Conservation (phyloP, 2,797 vertebrate species). For the Atherinosoma microstoma region DNA sequence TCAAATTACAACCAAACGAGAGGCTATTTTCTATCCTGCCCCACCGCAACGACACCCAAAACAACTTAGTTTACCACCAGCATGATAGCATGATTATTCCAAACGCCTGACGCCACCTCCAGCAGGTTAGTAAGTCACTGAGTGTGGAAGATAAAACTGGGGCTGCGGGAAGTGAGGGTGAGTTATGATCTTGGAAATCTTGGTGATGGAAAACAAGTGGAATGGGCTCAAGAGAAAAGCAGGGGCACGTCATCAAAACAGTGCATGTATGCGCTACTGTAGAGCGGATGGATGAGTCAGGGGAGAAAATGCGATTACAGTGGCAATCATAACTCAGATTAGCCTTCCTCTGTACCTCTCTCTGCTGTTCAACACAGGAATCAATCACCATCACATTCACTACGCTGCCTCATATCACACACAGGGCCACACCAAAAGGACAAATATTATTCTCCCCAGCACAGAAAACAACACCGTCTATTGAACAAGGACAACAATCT, state of each 20-base stretch:
- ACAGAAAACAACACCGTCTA: slow-evolving; percentile 73
- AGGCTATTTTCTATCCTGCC: slow-evolving; percentile 52
- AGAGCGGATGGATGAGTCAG: slow-evolving; percentile 65
- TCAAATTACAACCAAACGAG: slow-evolving; percentile 54
- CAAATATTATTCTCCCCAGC: slow-evolving; percentile 68
- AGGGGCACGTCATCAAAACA: slow-evolving; percentile 56
- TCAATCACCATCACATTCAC: slow-evolving; percentile 76
- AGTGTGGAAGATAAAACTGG: slow-evolving; percentile 41
- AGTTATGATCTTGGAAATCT: slow-evolving; percentile 48
- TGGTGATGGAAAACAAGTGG: slow-evolving; percentile 39
- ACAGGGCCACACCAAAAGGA: slow-evolving; percentile 54
- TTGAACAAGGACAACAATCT: slow-evolving; percentile 69
- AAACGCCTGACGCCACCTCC: slow-evolving; percentile 58
- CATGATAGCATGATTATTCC: slow-evolving; percentile 67
- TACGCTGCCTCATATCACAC: slow-evolving; percentile 46
- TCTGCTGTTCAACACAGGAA: slow-evolving; percentile 56
- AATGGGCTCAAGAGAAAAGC: slow-evolving; percentile 37
- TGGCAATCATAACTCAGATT: slow-evolving; percentile 80
- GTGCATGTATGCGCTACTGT: slow-evolving; percentile 39
- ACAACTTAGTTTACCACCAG: slow-evolving; percentile 59
- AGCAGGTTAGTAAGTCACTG: slow-evolving; percentile 44
- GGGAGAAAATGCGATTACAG: slow-evolving; percentile 72
- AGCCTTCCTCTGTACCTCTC: slow-evolving; percentile 70
- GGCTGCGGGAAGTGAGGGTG: slow-evolving; percentile 4
- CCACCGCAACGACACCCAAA: slow-evolving; percentile 31